Evolutionary conservation across 2,797 vertebrate genomes (phyloP).

Genomic region (Tapera naevia): DNA sequence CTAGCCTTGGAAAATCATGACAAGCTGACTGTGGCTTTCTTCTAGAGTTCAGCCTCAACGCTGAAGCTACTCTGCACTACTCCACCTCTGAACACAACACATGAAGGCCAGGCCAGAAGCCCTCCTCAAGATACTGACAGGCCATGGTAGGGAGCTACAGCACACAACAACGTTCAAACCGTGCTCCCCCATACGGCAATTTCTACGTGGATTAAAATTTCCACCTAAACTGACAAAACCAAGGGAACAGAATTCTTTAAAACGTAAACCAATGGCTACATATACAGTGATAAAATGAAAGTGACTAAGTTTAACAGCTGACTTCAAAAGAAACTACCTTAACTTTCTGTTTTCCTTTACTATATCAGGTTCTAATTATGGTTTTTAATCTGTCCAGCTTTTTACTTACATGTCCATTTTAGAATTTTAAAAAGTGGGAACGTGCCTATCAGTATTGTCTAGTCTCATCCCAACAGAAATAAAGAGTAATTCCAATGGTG

Average conservation of each 20-base stretch:
- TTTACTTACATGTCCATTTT: background rate
- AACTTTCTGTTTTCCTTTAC: background rate
- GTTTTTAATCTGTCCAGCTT: background rate
- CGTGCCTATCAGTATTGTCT: background rate
- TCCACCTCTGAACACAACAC: accelerated
- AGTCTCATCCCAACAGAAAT: background rate
- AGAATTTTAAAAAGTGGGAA: background rate
- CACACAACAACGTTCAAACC: background rate
- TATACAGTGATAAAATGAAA: background rate
- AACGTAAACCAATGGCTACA: background rate
- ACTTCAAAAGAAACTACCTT: background rate
- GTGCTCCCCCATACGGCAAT: too few species aligned
- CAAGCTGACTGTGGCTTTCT: background rate
- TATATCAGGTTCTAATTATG: background rate
- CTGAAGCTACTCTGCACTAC: background rate
- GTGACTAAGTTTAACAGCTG: background rate
- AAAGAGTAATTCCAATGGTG: background rate
- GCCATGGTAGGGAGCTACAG: accelerated
- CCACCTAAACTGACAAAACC: background rate
- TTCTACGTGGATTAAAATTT: accelerated
- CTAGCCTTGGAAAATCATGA: background rate
- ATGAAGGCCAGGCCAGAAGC: background rate
- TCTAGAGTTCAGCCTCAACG: background rate
- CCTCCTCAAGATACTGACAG: background rate
- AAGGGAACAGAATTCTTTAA: background rate